Evolutionary conservation across 1,140 invertebrate genomes (phyloP), one percentile per base, ranked within the genome.

Genomic region (Diprion similis): DNA sequence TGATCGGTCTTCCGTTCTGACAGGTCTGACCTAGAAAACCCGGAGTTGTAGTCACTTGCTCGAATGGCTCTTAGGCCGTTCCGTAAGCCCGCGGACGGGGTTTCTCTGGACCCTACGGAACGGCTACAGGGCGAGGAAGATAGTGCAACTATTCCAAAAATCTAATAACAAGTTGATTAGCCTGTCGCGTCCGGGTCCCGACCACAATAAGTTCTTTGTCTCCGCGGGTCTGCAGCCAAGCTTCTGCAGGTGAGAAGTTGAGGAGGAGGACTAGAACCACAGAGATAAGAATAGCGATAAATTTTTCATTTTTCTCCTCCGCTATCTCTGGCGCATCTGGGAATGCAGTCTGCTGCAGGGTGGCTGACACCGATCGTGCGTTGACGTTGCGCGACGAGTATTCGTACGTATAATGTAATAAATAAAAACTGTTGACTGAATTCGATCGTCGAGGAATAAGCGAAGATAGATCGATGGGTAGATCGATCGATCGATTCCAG

Each of bases 121-220:
- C 51, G 51, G 11, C 11, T 6, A 59, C n/a, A 4, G 51, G 24
- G 24, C 24, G 6, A 37, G 24, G 6, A 6, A 37, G 24, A 37
- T 37, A 37, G 24, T 6, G 24, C 24, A 37, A 19, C 66, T 73
- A 80, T 79, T 80, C 73, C 72, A 59, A 71, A 82, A 81, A 80
- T 83, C 81, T 80, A 82, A 82, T 83, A 82, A 80, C 80, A 82
- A 81, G 80, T 79, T 83, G 77, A 78, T 83, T 81, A 81, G 77
- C 71, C 70, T 65, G 47, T 65, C 66, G 11, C 65, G 46, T 65
- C 51, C 46, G 2, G 59, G 4, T 64, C 59, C 59, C 59, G 13
- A 64, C 17, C 13, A 64, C 13, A 15, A 64, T 64, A 64, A 64
- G 24, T 8, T 70, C 48, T 72, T 71, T 72, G 66, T 68, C 45